A percentile compares a stretch with the other conserved stretches of the same genome.
Evolutionary conservation across 2,113 vertebrate species (phyloP).

Genomic region (Tauraco erythrolophus): DNA sequence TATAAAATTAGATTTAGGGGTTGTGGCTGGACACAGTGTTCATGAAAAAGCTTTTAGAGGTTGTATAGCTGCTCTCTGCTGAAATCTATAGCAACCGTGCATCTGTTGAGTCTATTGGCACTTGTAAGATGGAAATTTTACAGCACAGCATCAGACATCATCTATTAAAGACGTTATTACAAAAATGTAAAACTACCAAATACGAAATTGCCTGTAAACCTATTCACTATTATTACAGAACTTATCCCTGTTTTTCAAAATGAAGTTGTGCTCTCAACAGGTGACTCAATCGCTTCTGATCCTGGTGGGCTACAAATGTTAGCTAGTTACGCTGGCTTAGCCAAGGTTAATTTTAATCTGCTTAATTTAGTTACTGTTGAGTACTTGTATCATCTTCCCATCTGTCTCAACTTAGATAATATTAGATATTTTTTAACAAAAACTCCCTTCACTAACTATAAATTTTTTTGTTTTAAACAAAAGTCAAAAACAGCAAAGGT

Average conservation of each 20-base stretch:
- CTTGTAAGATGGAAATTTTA: background rate
- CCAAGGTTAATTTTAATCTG: constrained; percentile 3
- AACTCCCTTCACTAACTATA: background rate
- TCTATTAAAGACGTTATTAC: background rate
- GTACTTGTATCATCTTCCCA: background rate
- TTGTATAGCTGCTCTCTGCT: background rate
- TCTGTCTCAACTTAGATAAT: background rate
- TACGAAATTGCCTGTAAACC: background rate
- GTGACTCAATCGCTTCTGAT: background rate
- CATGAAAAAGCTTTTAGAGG: background rate
- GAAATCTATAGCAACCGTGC: background rate
- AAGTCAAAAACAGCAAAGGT: background rate
- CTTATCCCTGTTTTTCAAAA: background rate
- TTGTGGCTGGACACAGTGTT: background rate
- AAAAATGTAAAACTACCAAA: background rate
- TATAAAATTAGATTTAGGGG: background rate
- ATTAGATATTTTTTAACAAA: background rate
- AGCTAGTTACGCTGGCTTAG: background rate
- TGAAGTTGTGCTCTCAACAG: background rate
- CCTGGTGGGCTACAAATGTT: background rate
- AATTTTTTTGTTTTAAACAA: background rate
- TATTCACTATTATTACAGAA: background rate
- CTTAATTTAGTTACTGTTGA: background rate
- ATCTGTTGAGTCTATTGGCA: background rate
- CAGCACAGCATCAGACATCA: background rate